Evolutionary conservation across 2,113 vertebrate genomes (phyloP).

Genomic region (Marmota monax): DNA sequence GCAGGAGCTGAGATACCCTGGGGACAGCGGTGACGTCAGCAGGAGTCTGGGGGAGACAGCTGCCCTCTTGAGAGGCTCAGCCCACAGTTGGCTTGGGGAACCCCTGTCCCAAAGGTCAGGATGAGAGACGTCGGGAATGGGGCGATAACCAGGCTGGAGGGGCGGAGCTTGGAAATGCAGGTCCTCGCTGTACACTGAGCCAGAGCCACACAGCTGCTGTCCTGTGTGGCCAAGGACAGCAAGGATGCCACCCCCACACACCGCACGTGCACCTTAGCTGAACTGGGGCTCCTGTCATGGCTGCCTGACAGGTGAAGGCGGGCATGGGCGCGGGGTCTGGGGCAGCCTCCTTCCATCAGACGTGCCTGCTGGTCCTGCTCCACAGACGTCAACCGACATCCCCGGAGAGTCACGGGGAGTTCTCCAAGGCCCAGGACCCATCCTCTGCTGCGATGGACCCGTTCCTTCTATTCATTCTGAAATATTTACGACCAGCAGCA

Average conservation of each 20-base stretch:
- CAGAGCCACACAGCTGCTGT: neutral
- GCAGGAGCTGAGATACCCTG: neutral
- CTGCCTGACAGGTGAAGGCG: fast-evolving
- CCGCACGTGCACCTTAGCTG: fast-evolving
- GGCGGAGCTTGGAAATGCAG: fast-evolving
- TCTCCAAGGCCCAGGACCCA: neutral
- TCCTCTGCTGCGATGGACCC: neutral
- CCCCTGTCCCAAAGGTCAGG: neutral
- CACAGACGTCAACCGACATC: fast-evolving
- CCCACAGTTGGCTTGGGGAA: neutral
- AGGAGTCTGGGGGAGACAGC: too few species aligned
- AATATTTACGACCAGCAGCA: fast-evolving
- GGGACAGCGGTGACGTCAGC: neutral
- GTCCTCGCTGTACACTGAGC: too few species aligned
- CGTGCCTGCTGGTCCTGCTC: too few species aligned
- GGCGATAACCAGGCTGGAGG: fast-evolving
- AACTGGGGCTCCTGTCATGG: fast-evolving
- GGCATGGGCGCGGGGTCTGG: neutral
- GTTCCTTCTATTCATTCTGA: neutral
- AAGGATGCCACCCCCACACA: neutral
- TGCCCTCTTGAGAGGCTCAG: neutral
- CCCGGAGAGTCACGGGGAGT: neutral
- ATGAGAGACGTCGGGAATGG: fast-evolving
- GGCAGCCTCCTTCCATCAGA: too few species aligned
- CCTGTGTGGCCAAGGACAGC: neutral